Percentiles rank a stretch among this genome's conserved stretches.
These are phyloP conservation scores for Phania funesta DNA, from an alignment of 2,888 invertebrate genomes.

Conservation along the genomic window DNA sequence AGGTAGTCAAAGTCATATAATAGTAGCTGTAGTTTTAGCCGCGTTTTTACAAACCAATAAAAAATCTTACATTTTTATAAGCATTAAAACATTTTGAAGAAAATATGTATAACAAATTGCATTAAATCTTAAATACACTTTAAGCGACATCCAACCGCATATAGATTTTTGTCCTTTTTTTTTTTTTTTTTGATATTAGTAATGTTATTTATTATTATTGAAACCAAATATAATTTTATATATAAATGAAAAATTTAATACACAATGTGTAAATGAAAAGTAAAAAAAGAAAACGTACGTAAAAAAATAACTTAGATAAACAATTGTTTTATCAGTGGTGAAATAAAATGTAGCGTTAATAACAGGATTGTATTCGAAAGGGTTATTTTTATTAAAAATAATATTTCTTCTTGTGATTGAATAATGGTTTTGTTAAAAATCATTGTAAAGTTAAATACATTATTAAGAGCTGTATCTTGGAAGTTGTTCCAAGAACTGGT, in stretches of 20 bases:
- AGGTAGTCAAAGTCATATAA: conserved; percentile 55
- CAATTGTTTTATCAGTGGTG: background rate
- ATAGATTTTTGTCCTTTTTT: too few relatives aligned
- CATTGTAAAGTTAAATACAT: too few relatives aligned
- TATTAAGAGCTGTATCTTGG: too few relatives aligned
- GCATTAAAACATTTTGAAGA: too few relatives aligned
- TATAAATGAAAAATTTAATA: background rate
- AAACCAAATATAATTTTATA: conserved; percentile 59
- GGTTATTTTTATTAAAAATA: too few relatives aligned
- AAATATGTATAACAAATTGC: conserved; percentile 37
- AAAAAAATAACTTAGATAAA: conserved; percentile 22
- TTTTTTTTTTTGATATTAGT: conserved; percentile 57
- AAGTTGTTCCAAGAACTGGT: too few relatives aligned
- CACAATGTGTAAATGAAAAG: background rate
- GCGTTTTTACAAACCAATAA: conserved; percentile 63
- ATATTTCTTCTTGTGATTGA: too few relatives aligned
- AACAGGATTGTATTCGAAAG: background rate
- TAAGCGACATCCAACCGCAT: conserved; percentile 38
- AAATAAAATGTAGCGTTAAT: background rate
- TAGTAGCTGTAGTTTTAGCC: conserved; percentile 65
- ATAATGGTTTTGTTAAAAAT: too few relatives aligned
- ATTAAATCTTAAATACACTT: conserved; percentile 48
- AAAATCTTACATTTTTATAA: conserved; percentile 54
- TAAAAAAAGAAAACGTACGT: background rate
- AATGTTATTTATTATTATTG: conserved; percentile 51